Conservation (phyloP, 2,888 invertebrate species). For the Hymenopus coronatus region DNA sequence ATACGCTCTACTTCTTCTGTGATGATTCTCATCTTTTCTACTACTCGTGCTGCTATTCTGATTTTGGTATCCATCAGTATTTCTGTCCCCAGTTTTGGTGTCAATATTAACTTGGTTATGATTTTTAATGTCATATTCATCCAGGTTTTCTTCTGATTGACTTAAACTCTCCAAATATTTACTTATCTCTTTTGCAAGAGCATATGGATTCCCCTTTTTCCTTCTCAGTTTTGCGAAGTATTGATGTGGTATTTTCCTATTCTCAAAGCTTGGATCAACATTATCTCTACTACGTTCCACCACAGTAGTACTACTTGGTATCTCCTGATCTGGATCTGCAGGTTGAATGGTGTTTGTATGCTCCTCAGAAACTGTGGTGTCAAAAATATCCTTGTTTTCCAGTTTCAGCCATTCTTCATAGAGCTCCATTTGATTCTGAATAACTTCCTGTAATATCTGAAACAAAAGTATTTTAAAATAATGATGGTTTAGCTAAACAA, state of each 20-base stretch:
- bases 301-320: neutral
- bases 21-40: neutral
- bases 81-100: neutral
- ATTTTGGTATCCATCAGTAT: neutral
- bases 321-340: neutral
- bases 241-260: neutral
- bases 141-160: neutral
- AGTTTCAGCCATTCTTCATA: conserved; percentile 33
- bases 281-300: neutral
- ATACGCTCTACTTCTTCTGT: neutral
- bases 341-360: neutral
- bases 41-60: neutral
- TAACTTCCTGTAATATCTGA: conserved; percentile 53
- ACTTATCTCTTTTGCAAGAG: neutral
- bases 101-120: neutral
- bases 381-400: neutral
- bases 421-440: conserved; percentile 42
- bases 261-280: neutral
- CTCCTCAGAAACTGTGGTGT: neutral
- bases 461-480: conserved; percentile 24
- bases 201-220: neutral
- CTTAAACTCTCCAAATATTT: neutral
- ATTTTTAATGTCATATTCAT: neutral
- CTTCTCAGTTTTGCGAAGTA: neutral
- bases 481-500: too few relatives aligned